phyloP scores from a whole-genome alignment of 1,140 invertebrate species.

The Dysdera silvatica region DNA sequence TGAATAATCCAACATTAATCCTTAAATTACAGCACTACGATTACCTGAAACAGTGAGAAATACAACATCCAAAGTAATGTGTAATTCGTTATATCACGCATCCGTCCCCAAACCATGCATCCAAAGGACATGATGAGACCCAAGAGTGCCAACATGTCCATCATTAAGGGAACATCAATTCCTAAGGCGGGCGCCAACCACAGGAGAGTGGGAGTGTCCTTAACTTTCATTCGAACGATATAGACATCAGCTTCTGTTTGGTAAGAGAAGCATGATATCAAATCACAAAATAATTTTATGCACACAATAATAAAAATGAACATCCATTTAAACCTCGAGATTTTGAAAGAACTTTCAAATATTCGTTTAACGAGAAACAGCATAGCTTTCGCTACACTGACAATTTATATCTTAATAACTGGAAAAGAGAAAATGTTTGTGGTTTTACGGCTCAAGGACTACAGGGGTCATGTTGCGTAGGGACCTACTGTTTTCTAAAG shows the following conservation, averaged over 20 bases:
- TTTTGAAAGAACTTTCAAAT: no score
- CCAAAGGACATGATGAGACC: conserved; percentile 59
- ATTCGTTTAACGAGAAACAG: neutral
- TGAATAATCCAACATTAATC: no score
- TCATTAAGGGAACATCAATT: conserved; percentile 57
- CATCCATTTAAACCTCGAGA: no score
- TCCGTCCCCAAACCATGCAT: conserved; percentile 57
- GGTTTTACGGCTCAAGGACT: no score
- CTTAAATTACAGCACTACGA: neutral
- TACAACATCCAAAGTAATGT: conserved; percentile 62
- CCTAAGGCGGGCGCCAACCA: conserved; percentile 61
- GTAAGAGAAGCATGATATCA: conserved; percentile 51
- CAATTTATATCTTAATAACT: no score
- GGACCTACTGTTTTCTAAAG: no score
- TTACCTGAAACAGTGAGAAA: conserved; percentile 64
- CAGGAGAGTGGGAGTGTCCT: conserved; percentile 59
- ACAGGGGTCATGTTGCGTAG: no score
- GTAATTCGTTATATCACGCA: conserved; percentile 57
- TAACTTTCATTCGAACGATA: conserved; percentile 6
- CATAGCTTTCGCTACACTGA: neutral
- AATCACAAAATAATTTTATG: no score
- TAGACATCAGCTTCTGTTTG: conserved; percentile 13
- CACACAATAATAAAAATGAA: no score
- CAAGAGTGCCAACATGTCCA: conserved; percentile 61
- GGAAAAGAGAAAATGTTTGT: no score